Evolutionary conservation across 2,797 vertebrate genomes (phyloP), one percentile per base, ranked within the genome.

Genomic region (Eidolon dupreanum): DNA sequence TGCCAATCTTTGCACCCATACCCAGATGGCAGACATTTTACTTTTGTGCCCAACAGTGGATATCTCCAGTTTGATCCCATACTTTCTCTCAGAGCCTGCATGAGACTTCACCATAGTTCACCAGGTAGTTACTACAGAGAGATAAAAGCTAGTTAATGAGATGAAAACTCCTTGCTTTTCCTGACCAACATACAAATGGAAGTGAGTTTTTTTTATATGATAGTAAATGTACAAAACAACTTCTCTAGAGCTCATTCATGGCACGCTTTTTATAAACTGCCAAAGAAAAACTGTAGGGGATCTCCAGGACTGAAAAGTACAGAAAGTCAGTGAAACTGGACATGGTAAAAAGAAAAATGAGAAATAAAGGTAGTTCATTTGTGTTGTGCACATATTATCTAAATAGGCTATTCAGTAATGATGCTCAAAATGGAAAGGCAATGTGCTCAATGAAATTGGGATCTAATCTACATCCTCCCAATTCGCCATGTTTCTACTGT

Each of bases 51-150:
- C 33, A 20, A 38, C 8, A 5, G 3, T 26, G n/a, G n/a, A 15
- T 20, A 31, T 53, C 59, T 53, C 53, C 65, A 71, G 2, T 5
- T 11, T 28, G 61, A 85, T 16, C 66, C 53, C n/a, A 9, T 17
- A 24, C 26, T 38, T 46, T 38, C 33, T 36, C 28, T 68, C 12
- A 7, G 53, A 82, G 19, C 10, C 59, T 88, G 33, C 33, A 0
- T 6, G 46, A 88, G n/a, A 16, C 17, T 33, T 71, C n/a, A 31
- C 6, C 20, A 5, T 33, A 65, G 19, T 7, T 49, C 16, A 36
- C 2, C 5, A 19, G 59, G 2, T 2, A 11, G 2, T 7, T 12
- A 38, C 26, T 31, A 2, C 7, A 1, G 26, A 33, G 19, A 57
- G 4, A 5, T 20, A 22, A 79, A 68, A 46, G 10, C 31, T 59